A percentile compares a stretch with the other conserved stretches of the same genome.
These are phyloP conservation scores for Apis florea DNA, from an alignment of 1,140 invertebrate species.

Conservation along the genomic window DNA sequence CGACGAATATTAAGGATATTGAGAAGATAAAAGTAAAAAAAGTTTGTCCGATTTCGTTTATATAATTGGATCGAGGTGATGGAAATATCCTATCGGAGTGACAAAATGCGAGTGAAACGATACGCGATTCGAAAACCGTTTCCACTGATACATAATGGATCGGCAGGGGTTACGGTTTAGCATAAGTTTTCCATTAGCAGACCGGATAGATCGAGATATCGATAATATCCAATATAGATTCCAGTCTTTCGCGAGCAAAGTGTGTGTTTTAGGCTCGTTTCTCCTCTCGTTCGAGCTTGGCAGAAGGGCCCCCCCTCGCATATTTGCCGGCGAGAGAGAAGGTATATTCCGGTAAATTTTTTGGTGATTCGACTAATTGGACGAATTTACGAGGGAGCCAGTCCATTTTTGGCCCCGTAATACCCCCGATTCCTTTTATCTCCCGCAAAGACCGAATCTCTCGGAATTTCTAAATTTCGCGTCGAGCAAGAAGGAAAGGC, in stretches of 20 bases:
- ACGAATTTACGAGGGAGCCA: conserved; percentile 68
- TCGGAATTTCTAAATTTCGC: conserved; percentile 62
- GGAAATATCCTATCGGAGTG: conserved; percentile 1
- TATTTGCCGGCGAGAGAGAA: conserved; percentile 20
- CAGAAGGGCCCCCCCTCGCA: conserved; percentile 7
- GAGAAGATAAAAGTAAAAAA: too few species aligned
- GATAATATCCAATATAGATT: conserved; percentile 77
- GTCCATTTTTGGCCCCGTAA: conserved; percentile 30
- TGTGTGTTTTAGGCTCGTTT: conserved; percentile 50
- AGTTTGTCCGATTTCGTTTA: too few species aligned
- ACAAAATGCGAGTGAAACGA: conserved; percentile 51
- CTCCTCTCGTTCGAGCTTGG: conserved; percentile 10
- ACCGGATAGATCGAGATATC: conserved; percentile 70
- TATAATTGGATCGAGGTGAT: conserved; percentile 17
- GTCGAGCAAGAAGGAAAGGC: conserved; percentile 12
- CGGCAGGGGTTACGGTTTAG: conserved; percentile 58
- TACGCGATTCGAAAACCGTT: conserved; percentile 50
- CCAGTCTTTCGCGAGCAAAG: conserved; percentile 57
- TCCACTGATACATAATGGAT: conserved; percentile 71
- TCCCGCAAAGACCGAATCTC: conserved; percentile 44
- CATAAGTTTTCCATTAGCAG: conserved; percentile 77
- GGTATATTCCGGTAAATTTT: conserved; percentile 56
- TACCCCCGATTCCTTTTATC: conserved; percentile 15
- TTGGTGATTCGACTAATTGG: conserved; percentile 71
- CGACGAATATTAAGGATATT: too few species aligned